Percentiles rank a stretch among this genome's conserved stretches.
These are phyloP conservation scores for Thaumatotibia leucotreta DNA, from an alignment of 1,140 invertebrate species.

Conservation along the genomic window DNA sequence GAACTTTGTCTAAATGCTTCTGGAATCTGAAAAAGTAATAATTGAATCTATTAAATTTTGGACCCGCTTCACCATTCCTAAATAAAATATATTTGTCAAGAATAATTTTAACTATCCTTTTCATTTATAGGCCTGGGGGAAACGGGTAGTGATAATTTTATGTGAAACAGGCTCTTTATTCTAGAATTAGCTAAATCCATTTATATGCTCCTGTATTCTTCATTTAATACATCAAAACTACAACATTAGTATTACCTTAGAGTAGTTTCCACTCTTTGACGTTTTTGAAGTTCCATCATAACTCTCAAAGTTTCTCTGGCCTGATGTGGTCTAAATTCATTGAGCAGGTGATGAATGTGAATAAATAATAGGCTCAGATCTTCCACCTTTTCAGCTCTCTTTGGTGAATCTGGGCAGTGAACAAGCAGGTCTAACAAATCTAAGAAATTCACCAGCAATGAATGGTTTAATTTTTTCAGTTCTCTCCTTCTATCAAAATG, in stretches of 20 bases:
- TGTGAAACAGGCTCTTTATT: no score
- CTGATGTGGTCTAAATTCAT: slow-evolving; percentile 98
- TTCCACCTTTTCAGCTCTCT: slow-evolving; percentile 96
- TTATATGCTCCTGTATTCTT: no score
- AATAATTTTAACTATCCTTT: no score
- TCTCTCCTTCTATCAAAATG: slow-evolving; percentile 97
- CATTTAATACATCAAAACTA: no score
- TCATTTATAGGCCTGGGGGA: no score
- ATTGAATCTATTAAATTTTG: no score
- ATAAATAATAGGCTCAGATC: slow-evolving; percentile 98
- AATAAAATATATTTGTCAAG: no score
- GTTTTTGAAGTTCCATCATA: slow-evolving; percentile 97
- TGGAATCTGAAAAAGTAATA: slow-evolving; percentile 83
- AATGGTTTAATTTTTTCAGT: slow-evolving; percentile 98
- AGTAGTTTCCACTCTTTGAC: slow-evolving; percentile 93
- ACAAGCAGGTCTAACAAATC: slow-evolving; percentile 97
- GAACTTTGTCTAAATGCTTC: slow-evolving; percentile 93
- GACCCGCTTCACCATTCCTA: no score
- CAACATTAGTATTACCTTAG: no score
- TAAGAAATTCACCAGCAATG: slow-evolving; percentile 96
- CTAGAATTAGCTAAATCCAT: no score
- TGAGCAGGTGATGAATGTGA: slow-evolving; percentile 98
- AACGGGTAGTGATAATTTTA: no score
- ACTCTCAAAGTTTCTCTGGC: slow-evolving; percentile 95
- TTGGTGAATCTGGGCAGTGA: slow-evolving; percentile 92